Base-by-base conservation (phyloP, 1,140 invertebrate species). In the Argopecten irradians region DNA sequence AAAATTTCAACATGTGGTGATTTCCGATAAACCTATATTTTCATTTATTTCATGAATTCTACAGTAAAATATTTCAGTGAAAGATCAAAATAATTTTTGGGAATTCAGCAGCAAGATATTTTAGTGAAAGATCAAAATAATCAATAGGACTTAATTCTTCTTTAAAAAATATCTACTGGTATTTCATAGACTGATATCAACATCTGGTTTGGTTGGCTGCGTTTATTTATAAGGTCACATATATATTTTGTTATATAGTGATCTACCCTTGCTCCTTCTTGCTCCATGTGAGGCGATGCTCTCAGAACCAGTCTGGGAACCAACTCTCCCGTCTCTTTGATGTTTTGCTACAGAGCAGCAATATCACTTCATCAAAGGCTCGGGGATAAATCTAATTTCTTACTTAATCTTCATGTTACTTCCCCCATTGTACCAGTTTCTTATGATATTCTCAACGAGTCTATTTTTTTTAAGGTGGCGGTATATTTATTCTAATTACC, bases 401-500 rank as follows among this genome's bases (percentile, higher is more conserved):
- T 71, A 28, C n/a, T 28, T 28, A 71, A 71, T 71, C 55, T n/a
- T n/a, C 22, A 71, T 71, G 55, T 71, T n/a, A 71, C 55, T 71
- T 71, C 55, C 55, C 36, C 55, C 55, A 71, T 71, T 71, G 55
- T 71, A 71, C n/a, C n/a, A 28, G 55, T 71, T 71, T 71, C 22
- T 28, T 71, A 28, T n/a, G n/a, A 71, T 71, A 71, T 28, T 71
- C n/a, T 71, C 55, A 71, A 71, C 28, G 55, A 28, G 55, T 28
- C 55, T 71, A 19, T 19, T 28, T 71, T 71, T 71, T 71, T 71
- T 71, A 16, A 16, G 22, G 28, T 46, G 43, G 13, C 19, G 3
- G 43, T 1, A 46, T 19, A 46, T 19, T 46, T 46, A 11, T 46
- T 46, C 36, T 46, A 46, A 46, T 46, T 46, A 19, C 13, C 22